Conservation (phyloP, 2,113 vertebrate species). For the Pseudois nayaur region DNA sequence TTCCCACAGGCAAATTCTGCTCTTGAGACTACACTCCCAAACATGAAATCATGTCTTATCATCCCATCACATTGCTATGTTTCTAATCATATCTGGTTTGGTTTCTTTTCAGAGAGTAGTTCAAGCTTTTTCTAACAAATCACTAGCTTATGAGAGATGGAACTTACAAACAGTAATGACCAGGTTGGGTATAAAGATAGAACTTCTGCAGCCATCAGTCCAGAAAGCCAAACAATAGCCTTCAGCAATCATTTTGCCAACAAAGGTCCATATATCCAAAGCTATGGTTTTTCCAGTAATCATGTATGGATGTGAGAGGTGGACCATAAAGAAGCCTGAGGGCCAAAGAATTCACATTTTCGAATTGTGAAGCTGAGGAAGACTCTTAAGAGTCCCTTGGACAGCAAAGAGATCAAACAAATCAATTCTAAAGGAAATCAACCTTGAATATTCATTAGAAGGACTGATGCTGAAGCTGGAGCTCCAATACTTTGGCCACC, state of each 20-base stretch:
- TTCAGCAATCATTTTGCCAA: neutral
- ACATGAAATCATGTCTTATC: no score
- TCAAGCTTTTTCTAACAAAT: neutral
- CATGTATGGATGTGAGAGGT: neutral
- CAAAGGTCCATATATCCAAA: neutral
- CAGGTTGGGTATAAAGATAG: neutral
- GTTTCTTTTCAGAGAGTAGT: neutral
- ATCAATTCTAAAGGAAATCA: neutral
- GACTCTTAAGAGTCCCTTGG: neutral
- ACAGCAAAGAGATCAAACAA: neutral
- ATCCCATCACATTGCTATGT: neutral
- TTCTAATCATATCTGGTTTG: neutral
- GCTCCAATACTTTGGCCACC: neutral
- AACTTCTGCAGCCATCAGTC: neutral
- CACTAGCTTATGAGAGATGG: neutral
- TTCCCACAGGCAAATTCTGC: neutral
- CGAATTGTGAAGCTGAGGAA: neutral
- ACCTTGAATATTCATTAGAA: neutral
- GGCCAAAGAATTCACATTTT: neutral
- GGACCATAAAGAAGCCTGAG: neutral
- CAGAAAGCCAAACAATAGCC: neutral
- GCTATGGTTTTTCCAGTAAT: neutral
- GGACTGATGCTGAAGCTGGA: neutral
- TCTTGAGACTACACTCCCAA: neutral
- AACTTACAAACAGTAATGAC: neutral